Conservation (phyloP, 2,888 invertebrate species). For the Latrodectus hesperus region DNA sequence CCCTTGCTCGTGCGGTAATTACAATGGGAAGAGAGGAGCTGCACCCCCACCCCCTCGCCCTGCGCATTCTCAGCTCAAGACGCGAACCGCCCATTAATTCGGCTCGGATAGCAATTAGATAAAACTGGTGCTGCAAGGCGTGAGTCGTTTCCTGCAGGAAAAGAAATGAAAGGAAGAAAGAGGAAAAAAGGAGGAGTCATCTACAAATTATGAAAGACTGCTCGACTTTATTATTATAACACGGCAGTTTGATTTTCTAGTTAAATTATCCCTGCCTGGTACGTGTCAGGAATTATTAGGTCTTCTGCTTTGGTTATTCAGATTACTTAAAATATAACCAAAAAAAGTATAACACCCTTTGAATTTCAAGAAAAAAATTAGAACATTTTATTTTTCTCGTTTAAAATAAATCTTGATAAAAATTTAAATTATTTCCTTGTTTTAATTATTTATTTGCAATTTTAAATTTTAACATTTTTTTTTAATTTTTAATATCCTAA, state of each 20-base stretch:
- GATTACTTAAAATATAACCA: too few relatives aligned
- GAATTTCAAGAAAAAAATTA: too few relatives aligned
- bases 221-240: conserved; percentile 18
- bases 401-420: too few relatives aligned
- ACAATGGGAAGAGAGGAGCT: conserved; percentile 21
- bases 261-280: not conserved
- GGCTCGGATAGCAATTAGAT: conserved; percentile 30
- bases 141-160: conserved; percentile 13
- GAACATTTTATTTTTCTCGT: too few relatives aligned
- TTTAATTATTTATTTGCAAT: too few relatives aligned
- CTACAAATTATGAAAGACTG: conserved; percentile 28
- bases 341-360: too few relatives aligned
- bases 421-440: too few relatives aligned
- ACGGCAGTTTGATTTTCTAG: not conserved
- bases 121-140: conserved; percentile 26
- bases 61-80: conserved; percentile 9
- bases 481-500: too few relatives aligned
- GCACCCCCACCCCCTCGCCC: conserved; percentile 2
- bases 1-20: conserved; percentile 20
- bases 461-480: too few relatives aligned
- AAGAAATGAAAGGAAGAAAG: not conserved
- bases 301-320: too few relatives aligned
- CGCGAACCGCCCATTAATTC: conserved; percentile 53
- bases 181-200: conserved; percentile 38
- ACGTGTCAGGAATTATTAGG: not conserved